Conservation (phyloP, 2,113 vertebrate genomes). For the Pithys albifrons region DNA sequence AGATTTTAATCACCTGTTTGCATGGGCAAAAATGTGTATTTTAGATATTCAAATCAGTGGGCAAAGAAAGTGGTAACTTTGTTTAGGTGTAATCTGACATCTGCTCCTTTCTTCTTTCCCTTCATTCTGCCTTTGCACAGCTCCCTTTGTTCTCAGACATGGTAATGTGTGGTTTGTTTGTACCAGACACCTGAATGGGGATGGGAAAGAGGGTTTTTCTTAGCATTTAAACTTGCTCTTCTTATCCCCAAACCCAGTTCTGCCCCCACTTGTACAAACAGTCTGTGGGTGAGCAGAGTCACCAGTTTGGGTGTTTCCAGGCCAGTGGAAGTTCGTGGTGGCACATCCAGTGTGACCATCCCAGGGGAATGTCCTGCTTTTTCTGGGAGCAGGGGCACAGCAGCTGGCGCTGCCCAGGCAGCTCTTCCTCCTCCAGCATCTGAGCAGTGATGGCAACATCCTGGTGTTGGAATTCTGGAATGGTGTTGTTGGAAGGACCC, state of each 20-base stretch:
- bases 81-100: slow-evolving; percentile 49
- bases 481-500: not conserved
- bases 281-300: not conserved
- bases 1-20: slow-evolving; percentile 70
- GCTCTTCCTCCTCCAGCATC: too few species aligned
- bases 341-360: not conserved
- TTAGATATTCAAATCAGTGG: slow-evolving; percentile 61
- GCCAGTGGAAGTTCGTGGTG: not conserved
- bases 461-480: not conserved
- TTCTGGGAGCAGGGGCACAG: not conserved
- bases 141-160: slow-evolving; percentile 46
- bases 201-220: not conserved
- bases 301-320: not conserved
- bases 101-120: slow-evolving; percentile 55
- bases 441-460: too few species aligned
- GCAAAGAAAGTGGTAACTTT: slow-evolving; percentile 47
- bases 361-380: not conserved
- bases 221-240: not conserved
- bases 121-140: slow-evolving; percentile 28
- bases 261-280: not conserved
- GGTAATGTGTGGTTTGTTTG: slow-evolving; percentile 29
- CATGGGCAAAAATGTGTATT: slow-evolving; percentile 48
- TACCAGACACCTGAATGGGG: not conserved
- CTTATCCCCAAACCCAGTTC: not conserved
- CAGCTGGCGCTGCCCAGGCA: not conserved